A percentile compares a stretch with the other conserved stretches of the same genome.
These are phyloP conservation scores for Sebastes schlegelii DNA, from an alignment of 2,113 vertebrate species.

Conservation along the genomic window DNA sequence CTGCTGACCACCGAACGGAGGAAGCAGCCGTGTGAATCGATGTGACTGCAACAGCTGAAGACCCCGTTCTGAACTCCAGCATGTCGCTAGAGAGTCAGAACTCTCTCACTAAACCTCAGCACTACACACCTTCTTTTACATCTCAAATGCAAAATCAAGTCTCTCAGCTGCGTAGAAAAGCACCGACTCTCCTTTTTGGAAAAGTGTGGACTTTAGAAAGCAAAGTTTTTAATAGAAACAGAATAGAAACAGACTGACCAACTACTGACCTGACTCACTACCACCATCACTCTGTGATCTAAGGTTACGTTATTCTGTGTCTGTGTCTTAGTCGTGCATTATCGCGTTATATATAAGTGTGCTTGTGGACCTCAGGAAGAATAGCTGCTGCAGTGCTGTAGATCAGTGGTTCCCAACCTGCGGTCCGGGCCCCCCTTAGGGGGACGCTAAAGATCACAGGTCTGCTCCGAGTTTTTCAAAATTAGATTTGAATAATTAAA, in stretches of 20 bases:
- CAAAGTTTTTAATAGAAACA: not conserved
- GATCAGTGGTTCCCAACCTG: too few relatives aligned
- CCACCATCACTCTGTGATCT: not conserved
- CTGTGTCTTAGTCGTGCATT: too few relatives aligned
- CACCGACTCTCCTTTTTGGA: not conserved
- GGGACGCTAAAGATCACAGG: too few relatives aligned
- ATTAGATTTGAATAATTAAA: too few relatives aligned
- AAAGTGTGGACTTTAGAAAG: conserved; percentile 1
- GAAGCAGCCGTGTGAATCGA: conserved; percentile 2
- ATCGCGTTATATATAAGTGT: too few relatives aligned
- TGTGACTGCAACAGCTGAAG: conserved; percentile 13
- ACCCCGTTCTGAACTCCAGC: conserved; percentile 25
- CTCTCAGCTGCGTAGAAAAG: not conserved
- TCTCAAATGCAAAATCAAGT: not conserved
- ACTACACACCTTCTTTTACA: not conserved
- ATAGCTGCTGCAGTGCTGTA: too few relatives aligned
- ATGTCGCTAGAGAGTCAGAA: conserved; percentile 17
- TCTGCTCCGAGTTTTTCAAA: too few relatives aligned
- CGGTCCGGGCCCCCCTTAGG: too few relatives aligned
- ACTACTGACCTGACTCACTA: not conserved
- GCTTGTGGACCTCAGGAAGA: too few relatives aligned
- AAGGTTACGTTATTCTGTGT: too few relatives aligned
- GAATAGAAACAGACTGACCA: not conserved
- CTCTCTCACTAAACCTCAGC: not conserved
- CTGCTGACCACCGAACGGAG: conserved; percentile 15